phyloP scores from a whole-genome alignment of 2,113 vertebrate species.

The Elgaria multicarinata region DNA sequence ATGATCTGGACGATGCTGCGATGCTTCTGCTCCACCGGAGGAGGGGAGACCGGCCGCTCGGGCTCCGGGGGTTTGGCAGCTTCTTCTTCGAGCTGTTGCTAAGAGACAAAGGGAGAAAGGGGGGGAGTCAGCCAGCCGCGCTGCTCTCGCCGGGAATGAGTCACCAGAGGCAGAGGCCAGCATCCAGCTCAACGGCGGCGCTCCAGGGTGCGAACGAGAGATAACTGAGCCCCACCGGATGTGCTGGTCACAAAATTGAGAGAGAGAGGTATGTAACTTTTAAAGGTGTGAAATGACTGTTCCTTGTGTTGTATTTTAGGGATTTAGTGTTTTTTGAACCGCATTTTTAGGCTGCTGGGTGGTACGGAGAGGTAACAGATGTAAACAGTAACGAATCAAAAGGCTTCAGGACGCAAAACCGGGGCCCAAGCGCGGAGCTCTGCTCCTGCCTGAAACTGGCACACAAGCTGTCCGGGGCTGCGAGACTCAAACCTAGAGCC shows the following conservation, averaged over 20 bases:
- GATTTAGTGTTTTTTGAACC: too few relatives aligned
- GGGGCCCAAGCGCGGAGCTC: too few relatives aligned
- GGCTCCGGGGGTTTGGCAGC: slow-evolving; percentile 97
- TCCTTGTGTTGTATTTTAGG: too few relatives aligned
- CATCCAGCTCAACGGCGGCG: slow-evolving; percentile 47
- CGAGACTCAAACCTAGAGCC: background rate
- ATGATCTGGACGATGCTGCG: slow-evolving; percentile 99
- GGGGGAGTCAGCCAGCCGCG: slow-evolving; percentile 51
- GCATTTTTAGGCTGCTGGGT: too few relatives aligned
- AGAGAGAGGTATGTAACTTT: too few relatives aligned
- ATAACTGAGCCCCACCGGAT: background rate
- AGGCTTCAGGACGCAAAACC: too few relatives aligned
- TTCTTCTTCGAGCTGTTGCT: slow-evolving; percentile 99
- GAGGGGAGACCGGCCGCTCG: slow-evolving; percentile 94
- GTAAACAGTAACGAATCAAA: too few relatives aligned
- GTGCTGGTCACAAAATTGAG: background rate
- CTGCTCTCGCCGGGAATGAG: slow-evolving; percentile 63
- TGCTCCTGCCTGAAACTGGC: too few relatives aligned
- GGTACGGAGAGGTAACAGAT: too few relatives aligned
- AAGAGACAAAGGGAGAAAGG: slow-evolving; percentile 75
- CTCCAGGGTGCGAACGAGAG: slow-evolving; percentile 10
- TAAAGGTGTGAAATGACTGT: too few relatives aligned
- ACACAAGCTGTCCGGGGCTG: background rate
- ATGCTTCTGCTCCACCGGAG: slow-evolving; percentile 98
- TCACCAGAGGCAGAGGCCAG: slow-evolving; percentile 55